Evolutionary conservation across 2,888 invertebrate genomes (phyloP).

Genomic region (Luperina nickerlii): DNA sequence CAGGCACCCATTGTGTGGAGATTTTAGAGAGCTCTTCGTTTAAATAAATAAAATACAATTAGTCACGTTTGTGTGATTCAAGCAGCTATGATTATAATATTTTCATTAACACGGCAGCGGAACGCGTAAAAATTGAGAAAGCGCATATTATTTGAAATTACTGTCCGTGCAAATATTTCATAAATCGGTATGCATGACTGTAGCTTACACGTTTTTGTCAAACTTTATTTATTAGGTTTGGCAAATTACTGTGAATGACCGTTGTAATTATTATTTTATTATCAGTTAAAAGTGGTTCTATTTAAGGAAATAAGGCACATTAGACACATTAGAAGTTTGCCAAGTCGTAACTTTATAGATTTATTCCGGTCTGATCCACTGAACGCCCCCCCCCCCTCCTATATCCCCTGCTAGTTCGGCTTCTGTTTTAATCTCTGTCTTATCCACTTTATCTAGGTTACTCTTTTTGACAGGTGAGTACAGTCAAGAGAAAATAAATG

Average conservation of each 20-base stretch:
- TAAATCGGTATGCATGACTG: not conserved
- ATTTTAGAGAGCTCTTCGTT: not conserved
- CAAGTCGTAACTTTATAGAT: not conserved
- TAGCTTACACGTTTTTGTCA: not conserved
- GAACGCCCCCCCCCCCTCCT: too few species aligned
- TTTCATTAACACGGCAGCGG: conserved; percentile 44
- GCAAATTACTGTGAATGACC: not conserved
- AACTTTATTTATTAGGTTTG: not conserved
- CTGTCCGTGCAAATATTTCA: conserved; percentile 34
- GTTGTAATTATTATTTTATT: not conserved
- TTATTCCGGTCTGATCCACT: too few species aligned
- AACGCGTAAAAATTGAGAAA: conserved; percentile 55
- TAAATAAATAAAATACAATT: not conserved
- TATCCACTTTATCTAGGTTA: too few species aligned
- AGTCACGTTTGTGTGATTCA: conserved; percentile 28
- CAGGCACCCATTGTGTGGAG: too few species aligned
- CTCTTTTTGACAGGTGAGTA: too few species aligned
- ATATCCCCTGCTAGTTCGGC: too few species aligned
- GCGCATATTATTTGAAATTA: conserved; percentile 61
- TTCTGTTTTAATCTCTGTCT: too few species aligned
- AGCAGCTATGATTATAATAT: conserved; percentile 23
- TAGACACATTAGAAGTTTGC: not conserved
- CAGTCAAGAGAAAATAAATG: too few species aligned
- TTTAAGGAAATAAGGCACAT: not conserved
- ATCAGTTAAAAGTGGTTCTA: not conserved